A percentile compares a stretch with the other conserved stretches of the same genome.
phyloP scores from a whole-genome alignment of 2,888 invertebrate species.

The Mimas tiliae region DNA sequence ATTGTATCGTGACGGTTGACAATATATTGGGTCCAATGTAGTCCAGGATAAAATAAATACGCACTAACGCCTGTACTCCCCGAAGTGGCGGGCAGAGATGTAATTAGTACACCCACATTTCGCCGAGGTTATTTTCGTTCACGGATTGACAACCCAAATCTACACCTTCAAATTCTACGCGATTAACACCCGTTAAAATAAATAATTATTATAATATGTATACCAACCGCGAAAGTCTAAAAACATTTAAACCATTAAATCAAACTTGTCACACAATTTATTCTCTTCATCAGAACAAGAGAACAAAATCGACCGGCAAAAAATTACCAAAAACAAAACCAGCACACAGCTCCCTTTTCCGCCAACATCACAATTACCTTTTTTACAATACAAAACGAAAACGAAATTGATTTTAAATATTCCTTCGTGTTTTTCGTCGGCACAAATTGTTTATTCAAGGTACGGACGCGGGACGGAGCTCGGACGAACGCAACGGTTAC shows the following conservation, averaged over 20 bases:
- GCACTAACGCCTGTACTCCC: too few species aligned
- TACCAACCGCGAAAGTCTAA: too few species aligned
- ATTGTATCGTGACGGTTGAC: too few species aligned
- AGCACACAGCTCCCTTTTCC: not conserved
- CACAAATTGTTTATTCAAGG: slow-evolving; percentile 20
- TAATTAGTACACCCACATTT: too few species aligned
- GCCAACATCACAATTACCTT: slow-evolving; percentile 14
- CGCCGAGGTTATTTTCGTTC: too few species aligned
- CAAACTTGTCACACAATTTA: not conserved
- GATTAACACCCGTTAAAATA: too few species aligned
- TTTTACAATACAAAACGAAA: slow-evolving; percentile 8
- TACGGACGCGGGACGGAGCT: not conserved
- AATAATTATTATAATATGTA: too few species aligned
- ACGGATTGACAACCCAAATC: too few species aligned
- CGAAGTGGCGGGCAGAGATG: too few species aligned
- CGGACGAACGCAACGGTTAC: not conserved
- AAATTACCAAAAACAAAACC: not conserved
- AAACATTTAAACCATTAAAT: not conserved
- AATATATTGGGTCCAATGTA: too few species aligned
- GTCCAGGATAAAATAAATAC: too few species aligned
- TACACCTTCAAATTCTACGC: too few species aligned
- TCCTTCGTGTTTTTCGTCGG: slow-evolving; percentile 1
- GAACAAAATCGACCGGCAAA: not conserved
- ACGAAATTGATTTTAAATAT: slow-evolving; percentile 24
- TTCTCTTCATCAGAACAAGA: not conserved